phyloP scores from a whole-genome alignment of 2,888 invertebrate species.

The Aromia moschata region DNA sequence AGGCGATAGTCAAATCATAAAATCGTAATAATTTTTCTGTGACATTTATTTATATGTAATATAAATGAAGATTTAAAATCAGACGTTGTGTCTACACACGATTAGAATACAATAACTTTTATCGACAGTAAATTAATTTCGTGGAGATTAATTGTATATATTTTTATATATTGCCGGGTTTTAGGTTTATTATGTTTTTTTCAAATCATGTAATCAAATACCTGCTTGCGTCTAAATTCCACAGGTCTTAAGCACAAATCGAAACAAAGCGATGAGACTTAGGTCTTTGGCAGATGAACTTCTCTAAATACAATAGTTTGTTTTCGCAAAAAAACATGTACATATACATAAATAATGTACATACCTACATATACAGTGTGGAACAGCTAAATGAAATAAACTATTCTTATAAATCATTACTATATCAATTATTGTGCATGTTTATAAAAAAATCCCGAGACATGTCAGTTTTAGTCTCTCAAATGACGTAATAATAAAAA shows the following conservation, averaged over 20 bases:
- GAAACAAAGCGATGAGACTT: too few relatives aligned
- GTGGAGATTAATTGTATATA: too few relatives aligned
- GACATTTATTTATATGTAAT: conserved; percentile 23
- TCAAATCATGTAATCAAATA: background rate
- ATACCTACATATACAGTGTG: too few relatives aligned
- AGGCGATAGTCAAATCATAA: conserved; percentile 24
- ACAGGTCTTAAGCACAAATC: background rate
- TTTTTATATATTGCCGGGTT: conserved; percentile 16
- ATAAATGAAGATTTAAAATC: conserved; percentile 26
- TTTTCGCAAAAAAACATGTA: too few relatives aligned
- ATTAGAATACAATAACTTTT: conserved; percentile 23
- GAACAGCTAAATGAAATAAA: background rate
- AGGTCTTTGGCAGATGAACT: too few relatives aligned
- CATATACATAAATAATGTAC: too few relatives aligned
- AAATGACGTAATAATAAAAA: too few relatives aligned
- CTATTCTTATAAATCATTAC: too few relatives aligned
- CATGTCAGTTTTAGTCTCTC: too few relatives aligned
- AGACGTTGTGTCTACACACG: conserved; percentile 15
- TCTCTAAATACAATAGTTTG: too few relatives aligned
- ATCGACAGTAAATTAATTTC: conserved; percentile 25
- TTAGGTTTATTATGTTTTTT: background rate
- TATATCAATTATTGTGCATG: too few relatives aligned
- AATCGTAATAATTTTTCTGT: conserved; percentile 21
- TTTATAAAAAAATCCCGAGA: too few relatives aligned
- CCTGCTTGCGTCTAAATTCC: background rate